phyloP scores from a whole-genome alignment of 2,797 vertebrate genomes.

The Peromyscus attwateri region DNA sequence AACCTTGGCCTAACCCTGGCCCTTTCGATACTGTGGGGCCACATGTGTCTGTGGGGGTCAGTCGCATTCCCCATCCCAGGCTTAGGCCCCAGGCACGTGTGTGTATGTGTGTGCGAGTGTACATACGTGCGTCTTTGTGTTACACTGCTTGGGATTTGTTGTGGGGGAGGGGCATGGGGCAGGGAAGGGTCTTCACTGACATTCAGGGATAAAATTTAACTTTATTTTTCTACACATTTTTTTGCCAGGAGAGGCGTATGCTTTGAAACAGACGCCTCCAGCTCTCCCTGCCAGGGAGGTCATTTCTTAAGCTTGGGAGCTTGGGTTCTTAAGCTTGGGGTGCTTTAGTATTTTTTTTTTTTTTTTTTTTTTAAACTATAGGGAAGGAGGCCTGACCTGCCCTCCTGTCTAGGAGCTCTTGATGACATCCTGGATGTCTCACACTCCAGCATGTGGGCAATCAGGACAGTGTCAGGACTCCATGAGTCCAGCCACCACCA shows the following conservation, averaged over 20 bases:
- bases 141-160: not conserved
- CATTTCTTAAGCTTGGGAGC: conserved; percentile 65
- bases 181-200: conserved; percentile 55
- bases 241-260: conserved; percentile 61
- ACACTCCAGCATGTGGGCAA: not conserved
- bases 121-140: not conserved
- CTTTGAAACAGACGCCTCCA: not conserved
- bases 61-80: not conserved
- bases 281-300: conserved; percentile 55
- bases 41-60: not conserved
- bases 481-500: not conserved
- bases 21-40: not conserved
- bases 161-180: not conserved
- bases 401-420: conserved; percentile 23
- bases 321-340: conserved; percentile 72
- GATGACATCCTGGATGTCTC: not conserved
- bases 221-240: conserved; percentile 80
- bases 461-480: not conserved
- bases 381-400: conserved; percentile 38
- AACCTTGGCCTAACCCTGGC: not conserved
- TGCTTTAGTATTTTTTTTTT: conserved; percentile 64
- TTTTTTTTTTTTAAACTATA: conserved; percentile 28
- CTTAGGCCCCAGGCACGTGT: not conserved
- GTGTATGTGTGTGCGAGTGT: not conserved
- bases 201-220: conserved; percentile 83